Percentiles rank a stretch among this genome's conserved stretches.
These are phyloP conservation scores for Babyrousa celebensis DNA, from an alignment of 2,797 vertebrate genomes.

Conservation along the genomic window DNA sequence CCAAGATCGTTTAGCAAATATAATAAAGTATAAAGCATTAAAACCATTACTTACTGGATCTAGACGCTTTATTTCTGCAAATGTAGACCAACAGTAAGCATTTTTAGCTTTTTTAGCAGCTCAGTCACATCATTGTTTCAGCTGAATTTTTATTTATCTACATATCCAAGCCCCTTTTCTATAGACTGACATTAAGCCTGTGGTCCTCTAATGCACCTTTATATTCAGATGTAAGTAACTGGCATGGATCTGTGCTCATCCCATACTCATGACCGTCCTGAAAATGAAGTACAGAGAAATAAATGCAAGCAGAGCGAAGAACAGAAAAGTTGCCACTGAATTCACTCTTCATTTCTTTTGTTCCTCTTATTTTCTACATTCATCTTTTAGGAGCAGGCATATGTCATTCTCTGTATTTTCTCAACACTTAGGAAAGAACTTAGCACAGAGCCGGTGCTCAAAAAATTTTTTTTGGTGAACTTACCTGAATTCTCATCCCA, in stretches of 20 bases:
- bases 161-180: not conserved
- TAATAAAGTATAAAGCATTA: not conserved
- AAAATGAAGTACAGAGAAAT: not conserved
- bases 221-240: not conserved
- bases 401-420: not conserved
- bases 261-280: not conserved
- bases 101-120: not conserved
- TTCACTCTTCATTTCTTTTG: slow-evolving; percentile 6
- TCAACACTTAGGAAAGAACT: slow-evolving; percentile 16
- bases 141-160: not conserved
- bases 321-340: not conserved
- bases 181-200: not conserved
- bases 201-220: not conserved
- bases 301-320: not conserved
- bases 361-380: not conserved
- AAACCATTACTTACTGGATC: not conserved
- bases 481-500: slow-evolving; percentile 21
- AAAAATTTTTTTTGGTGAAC: not conserved
- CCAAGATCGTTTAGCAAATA: not conserved
- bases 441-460: slow-evolving; percentile 22
- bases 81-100: not conserved
- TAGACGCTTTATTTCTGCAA: not conserved
- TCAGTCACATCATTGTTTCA: not conserved
- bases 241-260: not conserved
- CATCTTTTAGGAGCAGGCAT: not conserved